A percentile compares a stretch with the other conserved stretches of the same genome.
These are phyloP conservation scores for Vanessa tameamea DNA, from an alignment of 1,140 invertebrate species.

Conservation along the genomic window DNA sequence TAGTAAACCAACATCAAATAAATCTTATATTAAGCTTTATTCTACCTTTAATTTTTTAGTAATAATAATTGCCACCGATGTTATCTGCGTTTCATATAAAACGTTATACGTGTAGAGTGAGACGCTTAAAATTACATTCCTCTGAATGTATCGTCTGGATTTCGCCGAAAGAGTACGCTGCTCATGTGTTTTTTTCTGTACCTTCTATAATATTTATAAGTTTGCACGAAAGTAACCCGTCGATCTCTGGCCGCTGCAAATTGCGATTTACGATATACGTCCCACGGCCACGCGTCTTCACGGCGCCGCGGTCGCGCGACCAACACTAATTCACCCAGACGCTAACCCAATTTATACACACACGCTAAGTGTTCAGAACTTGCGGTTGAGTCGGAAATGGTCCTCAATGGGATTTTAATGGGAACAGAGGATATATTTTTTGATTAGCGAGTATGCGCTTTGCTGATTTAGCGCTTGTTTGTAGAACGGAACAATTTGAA, in stretches of 20 bases:
- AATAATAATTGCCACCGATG: no score
- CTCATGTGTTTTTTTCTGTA: neutral
- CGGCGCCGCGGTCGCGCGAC: conserved; percentile 35
- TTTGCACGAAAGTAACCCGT: conserved; percentile 10
- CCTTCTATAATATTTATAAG: neutral
- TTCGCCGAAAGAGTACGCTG: no score
- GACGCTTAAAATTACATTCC: no score
- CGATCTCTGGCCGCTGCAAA: conserved; percentile 39
- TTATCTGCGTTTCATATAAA: no score
- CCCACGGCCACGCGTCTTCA: conserved; percentile 28
- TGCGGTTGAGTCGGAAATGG: conserved; percentile 21
- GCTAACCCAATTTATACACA: conserved; percentile 26
- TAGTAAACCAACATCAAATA: no score
- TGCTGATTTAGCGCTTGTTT: conserved; percentile 17
- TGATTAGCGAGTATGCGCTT: conserved; percentile 29
- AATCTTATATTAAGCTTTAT: no score
- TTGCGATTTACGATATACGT: conserved; percentile 42
- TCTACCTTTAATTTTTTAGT: no score
- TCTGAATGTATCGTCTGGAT: no score
- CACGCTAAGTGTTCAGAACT: conserved; percentile 33
- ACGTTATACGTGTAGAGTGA: no score
- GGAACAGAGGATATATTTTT: conserved; percentile 24
- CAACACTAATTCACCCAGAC: conserved; percentile 15
- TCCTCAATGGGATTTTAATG: conserved; percentile 21
- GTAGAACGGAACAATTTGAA: neutral